These are phyloP conservation scores for Zeuzera pyrina DNA, from an alignment of 2,888 invertebrate species.

Conservation along the genomic window DNA sequence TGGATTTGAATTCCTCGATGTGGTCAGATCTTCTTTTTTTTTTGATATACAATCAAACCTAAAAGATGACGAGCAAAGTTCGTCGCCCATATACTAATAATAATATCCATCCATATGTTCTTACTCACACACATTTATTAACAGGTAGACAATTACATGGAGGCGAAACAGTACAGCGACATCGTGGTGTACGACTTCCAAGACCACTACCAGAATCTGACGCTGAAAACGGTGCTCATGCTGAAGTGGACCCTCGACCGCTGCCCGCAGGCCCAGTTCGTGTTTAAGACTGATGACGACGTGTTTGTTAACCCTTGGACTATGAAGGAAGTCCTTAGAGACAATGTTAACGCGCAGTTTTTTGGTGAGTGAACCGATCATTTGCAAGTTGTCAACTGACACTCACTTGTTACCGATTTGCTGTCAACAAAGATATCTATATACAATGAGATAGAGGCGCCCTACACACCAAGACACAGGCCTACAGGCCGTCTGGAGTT, in stretches of 20 bases:
- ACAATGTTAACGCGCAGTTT: slow-evolving; percentile 42
- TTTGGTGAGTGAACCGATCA: slow-evolving; percentile 58
- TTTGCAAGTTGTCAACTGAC: background rate
- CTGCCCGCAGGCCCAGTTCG: slow-evolving; percentile 64
- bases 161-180: slow-evolving; percentile 70
- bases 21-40: too few relatives aligned
- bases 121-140: too few relatives aligned
- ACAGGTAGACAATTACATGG: slow-evolving; percentile 53
- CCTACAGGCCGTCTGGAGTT: too few relatives aligned
- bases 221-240: slow-evolving; percentile 77
- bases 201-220: slow-evolving; percentile 78
- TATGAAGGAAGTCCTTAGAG: slow-evolving; percentile 33
- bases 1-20: too few relatives aligned
- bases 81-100: too few relatives aligned
- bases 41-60: too few relatives aligned
- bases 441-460: too few relatives aligned
- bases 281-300: slow-evolving; percentile 77
- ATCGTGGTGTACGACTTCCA: slow-evolving; percentile 74
- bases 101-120: too few relatives aligned
- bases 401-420: too few relatives aligned
- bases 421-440: too few relatives aligned
- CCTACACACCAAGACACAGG: too few relatives aligned
- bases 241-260: slow-evolving; percentile 72
- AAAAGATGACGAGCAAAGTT: too few relatives aligned
- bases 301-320: slow-evolving; percentile 73